phyloP scores from a whole-genome alignment of 2,113 vertebrate genomes.

The Xiphias gladius region DNA sequence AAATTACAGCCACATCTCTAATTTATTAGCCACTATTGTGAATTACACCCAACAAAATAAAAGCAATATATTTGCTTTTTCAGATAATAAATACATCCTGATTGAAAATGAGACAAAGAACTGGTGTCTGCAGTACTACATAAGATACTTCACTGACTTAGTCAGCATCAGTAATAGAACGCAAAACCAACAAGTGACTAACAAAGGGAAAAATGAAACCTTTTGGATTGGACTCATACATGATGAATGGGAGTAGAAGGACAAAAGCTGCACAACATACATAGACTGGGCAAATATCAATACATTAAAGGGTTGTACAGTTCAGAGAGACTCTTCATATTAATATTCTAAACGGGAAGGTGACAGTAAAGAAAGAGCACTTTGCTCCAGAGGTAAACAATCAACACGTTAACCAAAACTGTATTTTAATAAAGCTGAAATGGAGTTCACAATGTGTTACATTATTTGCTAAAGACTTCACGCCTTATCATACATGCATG shows the following conservation, averaged over 20 bases:
- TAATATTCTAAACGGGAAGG: fast-evolving
- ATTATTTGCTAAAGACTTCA: background rate
- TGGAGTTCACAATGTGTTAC: background rate
- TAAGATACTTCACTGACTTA: slow-evolving; percentile 27
- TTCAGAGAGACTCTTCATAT: too few relatives aligned
- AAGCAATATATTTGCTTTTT: background rate
- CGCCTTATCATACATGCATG: too few relatives aligned
- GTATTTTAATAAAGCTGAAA: background rate
- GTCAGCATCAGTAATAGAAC: slow-evolving; percentile 14
- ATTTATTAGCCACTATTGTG: background rate
- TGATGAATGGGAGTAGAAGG: slow-evolving; percentile 61
- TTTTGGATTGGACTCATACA: slow-evolving; percentile 75
- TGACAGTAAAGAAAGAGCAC: fast-evolving
- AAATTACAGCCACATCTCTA: background rate
- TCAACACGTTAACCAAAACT: background rate
- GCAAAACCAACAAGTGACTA: background rate
- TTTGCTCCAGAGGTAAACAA: slow-evolving; percentile 59
- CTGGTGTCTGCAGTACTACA: slow-evolving; percentile 72
- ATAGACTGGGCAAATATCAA: background rate
- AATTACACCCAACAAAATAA: background rate
- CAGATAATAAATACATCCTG: background rate
- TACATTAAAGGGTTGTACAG: too few relatives aligned
- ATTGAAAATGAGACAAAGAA: fast-evolving
- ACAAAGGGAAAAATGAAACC: fast-evolving
- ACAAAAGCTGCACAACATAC: slow-evolving; percentile 62